Evolutionary conservation across 1,140 invertebrate species (phyloP), one percentile per base, ranked within the genome.

Genomic region (Trachymyrmex cornetzi): DNA sequence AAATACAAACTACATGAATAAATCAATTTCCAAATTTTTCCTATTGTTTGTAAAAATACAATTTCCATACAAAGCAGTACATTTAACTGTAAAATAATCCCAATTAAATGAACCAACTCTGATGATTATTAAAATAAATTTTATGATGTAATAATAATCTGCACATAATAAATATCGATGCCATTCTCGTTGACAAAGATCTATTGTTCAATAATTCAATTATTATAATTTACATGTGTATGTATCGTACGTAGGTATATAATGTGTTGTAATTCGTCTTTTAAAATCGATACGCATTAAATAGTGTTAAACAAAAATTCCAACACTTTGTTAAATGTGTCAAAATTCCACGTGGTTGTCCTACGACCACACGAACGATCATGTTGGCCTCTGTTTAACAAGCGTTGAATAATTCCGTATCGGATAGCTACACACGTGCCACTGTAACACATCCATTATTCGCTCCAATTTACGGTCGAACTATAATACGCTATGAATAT

Each of bases 361-460:
- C 16, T 30, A 64, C 30, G 22, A 69, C 30, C 64, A 53, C 55
- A 30, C 77, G n/a, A 67, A 12, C 75, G 38, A 64, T 64, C 77
- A 79, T 48, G 48, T 67, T 34, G 63, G 27, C n/a, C 44, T 80
- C 63, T 53, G 44, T 80, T 69, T 69, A 57, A 81, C 77, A 81
- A 69, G 63, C 64, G 77, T 69, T 81, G 77, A 69, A 81, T 81
- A 81, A 81, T 81, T 81, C 30, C 9, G 77, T 38, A 69, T 81
- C 77, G 30, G 64, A 81, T 81, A 69, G 48, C 77, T 69, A 81
- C 77, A 81, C 64, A 69, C 50, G 30, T 81, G 63, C n/a, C 48
- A 48, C 48, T 67, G 64, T 55, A 69, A 69, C 50, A 64, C 75
- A 55, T 81, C 50, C 34, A 81, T 81, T 81, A 81, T 81, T 81